Evolutionary conservation across 2,888 invertebrate species (phyloP).

Genomic region (Acronicta leporina): DNA sequence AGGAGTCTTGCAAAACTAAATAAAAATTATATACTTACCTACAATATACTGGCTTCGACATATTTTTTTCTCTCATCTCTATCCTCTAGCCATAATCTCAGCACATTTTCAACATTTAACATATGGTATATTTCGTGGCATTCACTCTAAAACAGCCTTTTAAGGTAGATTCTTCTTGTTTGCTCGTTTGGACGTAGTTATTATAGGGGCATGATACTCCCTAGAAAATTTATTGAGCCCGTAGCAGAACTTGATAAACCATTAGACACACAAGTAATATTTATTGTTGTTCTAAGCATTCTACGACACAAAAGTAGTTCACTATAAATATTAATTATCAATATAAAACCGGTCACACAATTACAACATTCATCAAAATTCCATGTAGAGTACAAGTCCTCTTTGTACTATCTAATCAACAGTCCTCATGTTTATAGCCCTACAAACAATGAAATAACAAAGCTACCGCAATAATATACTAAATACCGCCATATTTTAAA

Average conservation of each 20-base stretch:
- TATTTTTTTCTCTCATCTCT: not conserved
- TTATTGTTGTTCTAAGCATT: slow-evolving; percentile 7
- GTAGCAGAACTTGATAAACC: not conserved
- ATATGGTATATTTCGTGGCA: not conserved
- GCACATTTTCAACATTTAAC: too few species aligned
- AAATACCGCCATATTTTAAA: slow-evolving; percentile 30
- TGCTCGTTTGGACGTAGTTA: not conserved
- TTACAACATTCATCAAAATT: slow-evolving; percentile 48
- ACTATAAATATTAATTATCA: slow-evolving; percentile 39
- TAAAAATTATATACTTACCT: not conserved
- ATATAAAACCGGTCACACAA: slow-evolving; percentile 33
- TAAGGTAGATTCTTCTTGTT: not conserved
- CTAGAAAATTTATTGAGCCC: not conserved
- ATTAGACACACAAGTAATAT: slow-evolving; percentile 4
- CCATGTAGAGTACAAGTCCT: slow-evolving; percentile 35
- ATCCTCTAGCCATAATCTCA: not conserved
- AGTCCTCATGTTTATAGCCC: slow-evolving; percentile 34
- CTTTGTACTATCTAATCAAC: slow-evolving; percentile 53
- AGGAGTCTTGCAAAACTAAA: not conserved
- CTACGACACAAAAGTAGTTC: slow-evolving; percentile 29
- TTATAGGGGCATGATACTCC: slow-evolving; percentile 2
- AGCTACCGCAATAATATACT: slow-evolving; percentile 29
- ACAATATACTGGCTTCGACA: not conserved
- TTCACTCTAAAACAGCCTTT: not conserved
- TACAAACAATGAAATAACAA: slow-evolving; percentile 46